phyloP scores from a whole-genome alignment of 2,888 invertebrate genomes.

The Trissoscelio sp. region DNA sequence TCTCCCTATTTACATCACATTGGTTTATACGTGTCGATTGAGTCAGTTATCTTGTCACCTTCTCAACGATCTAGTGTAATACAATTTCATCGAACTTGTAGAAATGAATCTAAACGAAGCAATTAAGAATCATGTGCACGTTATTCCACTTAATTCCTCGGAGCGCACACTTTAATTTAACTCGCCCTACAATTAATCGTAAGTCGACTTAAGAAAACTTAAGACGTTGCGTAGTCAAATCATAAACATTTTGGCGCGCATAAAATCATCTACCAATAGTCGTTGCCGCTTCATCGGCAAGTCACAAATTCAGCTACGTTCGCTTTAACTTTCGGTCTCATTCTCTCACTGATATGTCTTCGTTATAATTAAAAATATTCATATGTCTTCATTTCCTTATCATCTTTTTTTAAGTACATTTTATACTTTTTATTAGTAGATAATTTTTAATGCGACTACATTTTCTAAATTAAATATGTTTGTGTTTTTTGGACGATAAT shows the following conservation, averaged over 20 bases:
- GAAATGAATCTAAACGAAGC: constrained; percentile 39
- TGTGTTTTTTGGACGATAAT: no score
- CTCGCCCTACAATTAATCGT: constrained; percentile 24
- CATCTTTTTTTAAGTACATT: constrained; percentile 12
- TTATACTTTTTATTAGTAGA: constrained; percentile 27
- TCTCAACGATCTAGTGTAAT: neutral
- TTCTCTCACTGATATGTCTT: constrained; percentile 37
- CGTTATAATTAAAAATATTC: constrained; percentile 48
- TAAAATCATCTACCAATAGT: constrained; percentile 42
- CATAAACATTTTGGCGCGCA: constrained; percentile 6
- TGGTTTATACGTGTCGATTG: constrained; percentile 22
- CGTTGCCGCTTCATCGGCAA: neutral
- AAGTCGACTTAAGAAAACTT: constrained; percentile 66
- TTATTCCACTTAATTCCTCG: neutral
- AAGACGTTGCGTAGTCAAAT: constrained; percentile 21
- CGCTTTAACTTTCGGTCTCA: constrained; percentile 24
- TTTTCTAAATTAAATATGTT: no score
- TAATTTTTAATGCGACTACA: constrained; percentile 15
- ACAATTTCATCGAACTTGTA: constrained; percentile 45
- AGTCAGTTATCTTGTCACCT: neutral
- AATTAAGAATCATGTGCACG: constrained; percentile 13
- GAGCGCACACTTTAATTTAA: constrained; percentile 3
- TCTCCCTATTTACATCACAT: constrained; percentile 37
- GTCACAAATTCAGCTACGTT: constrained; percentile 2
- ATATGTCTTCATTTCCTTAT: constrained; percentile 23